Evolutionary conservation across 2,113 vertebrate genomes (phyloP), one percentile per base, ranked within the genome.

Genomic region (Aphelocoma coerulescens): DNA sequence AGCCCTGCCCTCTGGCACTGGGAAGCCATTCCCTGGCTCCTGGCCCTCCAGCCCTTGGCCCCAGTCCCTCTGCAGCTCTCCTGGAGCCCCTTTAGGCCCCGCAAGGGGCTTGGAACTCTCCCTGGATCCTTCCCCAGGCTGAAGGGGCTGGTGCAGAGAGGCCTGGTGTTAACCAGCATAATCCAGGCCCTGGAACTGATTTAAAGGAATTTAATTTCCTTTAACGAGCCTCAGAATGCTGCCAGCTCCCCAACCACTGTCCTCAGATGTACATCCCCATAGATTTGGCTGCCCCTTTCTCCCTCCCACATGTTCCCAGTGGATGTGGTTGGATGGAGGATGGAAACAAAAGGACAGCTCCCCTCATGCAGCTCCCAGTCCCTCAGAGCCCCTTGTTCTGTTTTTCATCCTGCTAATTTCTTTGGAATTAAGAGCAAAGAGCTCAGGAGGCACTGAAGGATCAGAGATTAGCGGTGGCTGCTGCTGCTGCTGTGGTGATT

Each of bases 211-310:
- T 88, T 85, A 27, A 66, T 85, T 65, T 46, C 65, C 69, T 59
- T 52, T 88, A 76, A 81, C 0, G 1, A 93, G 30, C 62, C 26
- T 46, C 35, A 5, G 26, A n/a, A 51, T 0, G 0, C 37, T 67
- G n/a, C 79, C 67, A 24, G 52, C 5, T 28, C 43, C 35, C 32
- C 0, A 0, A 9, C 7, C 2, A 3, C n/a, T 18, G 21, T 5
- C 32, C 32, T 33, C 44, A 52, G 21, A 13, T 6, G 11, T 27
- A 6, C 32, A 14, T 12, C 27, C 37, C 69, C 22, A 3, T 5
- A 3, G 10, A 7, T 41, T n/a, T 49, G 1, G 33, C 80, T 30
- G 26, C 59, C 49, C 11, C 39, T 68, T 83, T 33, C 44, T 69
- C 67, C 23, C 16, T 61, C 73, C 41, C 14, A 5, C 3, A 0